A percentile compares a stretch with the other conserved stretches of the same genome.
Evolutionary conservation across 1,140 invertebrate species (phyloP).

Genomic region (Apis florea): DNA sequence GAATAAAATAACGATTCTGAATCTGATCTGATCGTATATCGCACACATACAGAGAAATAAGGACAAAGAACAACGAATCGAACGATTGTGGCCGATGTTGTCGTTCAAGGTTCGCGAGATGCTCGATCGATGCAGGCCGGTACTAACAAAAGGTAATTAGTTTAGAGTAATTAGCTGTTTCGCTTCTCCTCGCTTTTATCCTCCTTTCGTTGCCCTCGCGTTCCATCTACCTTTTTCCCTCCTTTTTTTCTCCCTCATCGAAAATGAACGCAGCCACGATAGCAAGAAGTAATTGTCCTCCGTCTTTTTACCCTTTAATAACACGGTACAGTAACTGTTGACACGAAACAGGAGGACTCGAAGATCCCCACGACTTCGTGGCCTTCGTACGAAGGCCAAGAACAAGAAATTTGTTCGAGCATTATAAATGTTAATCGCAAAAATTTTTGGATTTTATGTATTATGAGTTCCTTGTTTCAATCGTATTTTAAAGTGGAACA

Average conservation of each 20-base stretch:
- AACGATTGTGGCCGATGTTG: not conserved
- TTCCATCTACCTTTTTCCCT: not conserved
- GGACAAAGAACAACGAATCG: constrained; percentile 8
- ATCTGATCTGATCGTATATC: constrained; percentile 2
- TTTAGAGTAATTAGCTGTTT: constrained; percentile 75
- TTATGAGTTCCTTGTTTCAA: too few species aligned
- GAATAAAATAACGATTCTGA: not conserved
- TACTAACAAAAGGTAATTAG: constrained; percentile 74
- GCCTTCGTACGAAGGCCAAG: not conserved
- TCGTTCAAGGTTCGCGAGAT: not conserved
- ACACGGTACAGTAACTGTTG: not conserved
- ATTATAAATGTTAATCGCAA: too few species aligned
- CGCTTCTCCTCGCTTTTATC: not conserved
- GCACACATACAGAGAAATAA: not conserved
- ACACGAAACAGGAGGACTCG: not conserved
- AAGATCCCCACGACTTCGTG: too few species aligned
- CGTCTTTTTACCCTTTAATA: not conserved
- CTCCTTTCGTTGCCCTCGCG: not conserved
- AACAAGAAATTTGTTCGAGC: not conserved
- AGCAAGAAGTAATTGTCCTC: constrained; percentile 58
- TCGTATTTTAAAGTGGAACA: too few species aligned
- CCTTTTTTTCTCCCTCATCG: not conserved
- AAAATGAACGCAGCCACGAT: constrained; percentile 33
- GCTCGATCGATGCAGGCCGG: constrained; percentile 7
- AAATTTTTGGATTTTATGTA: too few species aligned